These are phyloP conservation scores for Myotis myotis DNA, from an alignment of 2,797 vertebrate species.

Conservation along the genomic window DNA sequence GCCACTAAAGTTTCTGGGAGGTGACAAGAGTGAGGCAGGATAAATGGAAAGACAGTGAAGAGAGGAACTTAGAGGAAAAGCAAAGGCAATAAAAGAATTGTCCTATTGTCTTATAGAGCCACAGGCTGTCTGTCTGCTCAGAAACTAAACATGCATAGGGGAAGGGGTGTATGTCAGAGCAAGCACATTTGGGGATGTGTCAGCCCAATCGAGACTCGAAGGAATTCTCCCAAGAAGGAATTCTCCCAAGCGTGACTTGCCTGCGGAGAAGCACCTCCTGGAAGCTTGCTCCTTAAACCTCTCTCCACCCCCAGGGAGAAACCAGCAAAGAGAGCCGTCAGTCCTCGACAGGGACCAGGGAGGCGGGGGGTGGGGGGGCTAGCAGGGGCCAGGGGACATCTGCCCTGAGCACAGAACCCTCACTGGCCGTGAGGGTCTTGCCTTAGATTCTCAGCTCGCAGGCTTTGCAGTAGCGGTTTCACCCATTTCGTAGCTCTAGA, in stretches of 20 bases:
- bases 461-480: neutral
- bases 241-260: neutral
- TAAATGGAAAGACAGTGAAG: neutral
- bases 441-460: neutral
- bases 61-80: neutral
- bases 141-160: neutral
- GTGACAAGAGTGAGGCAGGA: neutral
- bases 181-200: neutral
- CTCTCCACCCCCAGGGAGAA: neutral
- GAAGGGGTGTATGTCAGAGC: neutral
- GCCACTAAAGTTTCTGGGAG: neutral
- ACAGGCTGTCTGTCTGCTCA: neutral
- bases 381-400: neutral
- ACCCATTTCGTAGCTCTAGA: neutral
- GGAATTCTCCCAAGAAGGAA: too few relatives aligned
- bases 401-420: neutral
- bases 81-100: neutral
- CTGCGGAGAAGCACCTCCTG: neutral
- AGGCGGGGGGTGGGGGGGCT: too few relatives aligned
- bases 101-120: neutral
- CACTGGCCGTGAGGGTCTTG: rapidly evolving
- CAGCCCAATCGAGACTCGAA: neutral
- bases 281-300: neutral
- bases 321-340: neutral
- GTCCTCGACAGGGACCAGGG: rapidly evolving